Evolutionary conservation across 2,888 invertebrate genomes (phyloP).

Genomic region (Panopea generosa): DNA sequence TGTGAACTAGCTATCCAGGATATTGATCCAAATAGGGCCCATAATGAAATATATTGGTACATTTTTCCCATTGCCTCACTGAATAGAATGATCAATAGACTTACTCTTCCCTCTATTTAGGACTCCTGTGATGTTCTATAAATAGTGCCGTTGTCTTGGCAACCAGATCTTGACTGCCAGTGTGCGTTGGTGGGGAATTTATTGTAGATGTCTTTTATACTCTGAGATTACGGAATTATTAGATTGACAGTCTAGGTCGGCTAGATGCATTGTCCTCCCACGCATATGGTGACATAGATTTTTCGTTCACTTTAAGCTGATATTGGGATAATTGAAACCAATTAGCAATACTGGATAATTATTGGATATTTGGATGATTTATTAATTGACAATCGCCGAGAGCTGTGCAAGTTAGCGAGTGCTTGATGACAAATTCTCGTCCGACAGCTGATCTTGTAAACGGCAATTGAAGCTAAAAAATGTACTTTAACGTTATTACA

Average conservation of each 20-base stretch:
- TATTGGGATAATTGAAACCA: no score
- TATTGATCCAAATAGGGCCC: slow-evolving; percentile 11
- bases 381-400: no score
- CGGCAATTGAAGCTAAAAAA: no score
- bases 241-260: neutral
- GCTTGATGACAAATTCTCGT: no score
- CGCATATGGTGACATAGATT: neutral
- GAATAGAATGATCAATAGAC: slow-evolving; percentile 38
- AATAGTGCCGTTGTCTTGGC: slow-evolving; percentile 47
- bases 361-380: neutral
- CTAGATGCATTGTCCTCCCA: neutral
- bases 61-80: slow-evolving; percentile 15
- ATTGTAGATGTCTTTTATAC: slow-evolving; percentile 32
- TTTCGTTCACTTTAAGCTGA: no score
- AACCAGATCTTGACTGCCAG: slow-evolving; percentile 39
- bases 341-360: no score
- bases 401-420: no score
- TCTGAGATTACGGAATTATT: slow-evolving; percentile 10
- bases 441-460: no score
- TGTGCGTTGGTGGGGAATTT: slow-evolving; percentile 54
- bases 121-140: slow-evolving; percentile 35
- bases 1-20: neutral
- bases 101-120: slow-evolving; percentile 24
- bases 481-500: no score
- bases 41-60: slow-evolving; percentile 28